These are phyloP conservation scores for Pterophyllum scalare DNA, from an alignment of 2,113 vertebrate species.

Conservation along the genomic window DNA sequence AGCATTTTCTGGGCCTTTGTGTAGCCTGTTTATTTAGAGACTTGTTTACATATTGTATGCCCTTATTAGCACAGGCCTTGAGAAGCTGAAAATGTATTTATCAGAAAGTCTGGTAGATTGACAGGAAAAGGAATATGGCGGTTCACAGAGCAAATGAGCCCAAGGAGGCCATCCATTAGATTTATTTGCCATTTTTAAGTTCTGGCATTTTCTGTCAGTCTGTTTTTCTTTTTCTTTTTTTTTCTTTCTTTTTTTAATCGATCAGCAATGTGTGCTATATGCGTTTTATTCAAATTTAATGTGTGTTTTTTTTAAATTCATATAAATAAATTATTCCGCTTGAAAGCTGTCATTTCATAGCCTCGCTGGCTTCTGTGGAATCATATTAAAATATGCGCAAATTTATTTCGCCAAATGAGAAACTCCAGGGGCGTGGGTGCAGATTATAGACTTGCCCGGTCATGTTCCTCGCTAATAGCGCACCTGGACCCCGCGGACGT, in stretches of 20 bases:
- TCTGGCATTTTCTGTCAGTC: conserved; percentile 14
- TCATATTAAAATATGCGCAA: conserved; percentile 67
- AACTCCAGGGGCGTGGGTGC: conserved; percentile 71
- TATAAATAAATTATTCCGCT: conserved; percentile 18
- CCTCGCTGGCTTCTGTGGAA: conserved; percentile 14
- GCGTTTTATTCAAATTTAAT: background rate
- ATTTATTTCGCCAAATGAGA: conserved; percentile 67
- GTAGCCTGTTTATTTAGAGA: conserved; percentile 19
- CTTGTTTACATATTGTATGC: conserved; percentile 43
- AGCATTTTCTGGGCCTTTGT: conserved; percentile 57
- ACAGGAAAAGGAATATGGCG: conserved; percentile 38
- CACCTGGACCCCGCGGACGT: conserved; percentile 77
- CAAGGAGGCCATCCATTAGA: conserved; percentile 13
- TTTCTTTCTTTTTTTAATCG: background rate
- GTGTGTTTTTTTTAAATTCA: background rate
- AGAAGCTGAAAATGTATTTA: conserved; percentile 29
- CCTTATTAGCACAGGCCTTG: conserved; percentile 25
- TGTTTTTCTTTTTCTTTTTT: no score
- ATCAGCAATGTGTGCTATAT: background rate
- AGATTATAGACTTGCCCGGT: conserved; percentile 74
- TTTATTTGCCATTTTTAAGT: conserved; percentile 35
- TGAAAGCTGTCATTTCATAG: conserved; percentile 18
- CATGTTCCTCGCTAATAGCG: conserved; percentile 77
- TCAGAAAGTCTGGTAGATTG: conserved; percentile 27
- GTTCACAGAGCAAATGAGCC: conserved; percentile 20